Evolutionary conservation across 2,113 vertebrate genomes (phyloP).

Genomic region (Mustela lutreola): DNA sequence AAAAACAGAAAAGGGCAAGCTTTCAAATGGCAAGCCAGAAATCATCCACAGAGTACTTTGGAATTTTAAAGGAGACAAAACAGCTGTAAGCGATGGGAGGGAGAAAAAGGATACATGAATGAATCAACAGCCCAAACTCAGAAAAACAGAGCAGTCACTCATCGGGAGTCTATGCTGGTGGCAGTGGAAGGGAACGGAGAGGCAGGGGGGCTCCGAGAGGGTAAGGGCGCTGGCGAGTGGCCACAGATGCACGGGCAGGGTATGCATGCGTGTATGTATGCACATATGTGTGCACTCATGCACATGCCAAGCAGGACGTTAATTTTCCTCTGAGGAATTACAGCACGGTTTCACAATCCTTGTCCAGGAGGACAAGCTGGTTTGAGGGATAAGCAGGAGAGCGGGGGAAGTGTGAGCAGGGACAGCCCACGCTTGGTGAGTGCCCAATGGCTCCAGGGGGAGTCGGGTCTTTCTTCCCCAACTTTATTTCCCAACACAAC

Average conservation of each 20-base stretch:
- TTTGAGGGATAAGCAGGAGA: no score
- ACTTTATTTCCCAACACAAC: background rate
- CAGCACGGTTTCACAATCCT: background rate
- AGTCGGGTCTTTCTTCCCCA: background rate
- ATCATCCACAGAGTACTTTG: background rate
- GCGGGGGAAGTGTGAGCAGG: background rate
- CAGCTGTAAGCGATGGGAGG: background rate
- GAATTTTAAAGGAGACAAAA: background rate
- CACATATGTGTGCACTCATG: rapidly evolving
- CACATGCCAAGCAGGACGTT: background rate
- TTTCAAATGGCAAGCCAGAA: background rate
- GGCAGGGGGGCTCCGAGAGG: background rate
- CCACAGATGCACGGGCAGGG: background rate
- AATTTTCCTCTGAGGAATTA: background rate
- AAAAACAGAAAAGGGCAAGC: background rate
- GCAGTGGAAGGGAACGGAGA: background rate
- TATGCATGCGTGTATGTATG: background rate
- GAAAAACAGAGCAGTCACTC: background rate
- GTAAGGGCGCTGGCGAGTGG: rapidly evolving
- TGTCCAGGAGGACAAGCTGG: background rate
- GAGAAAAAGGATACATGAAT: background rate
- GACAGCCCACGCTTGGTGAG: background rate
- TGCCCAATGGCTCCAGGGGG: rapidly evolving
- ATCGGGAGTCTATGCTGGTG: background rate
- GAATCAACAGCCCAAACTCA: background rate